Conservation (phyloP, 1,140 invertebrate species). For the Drosophila navojoa region DNA sequence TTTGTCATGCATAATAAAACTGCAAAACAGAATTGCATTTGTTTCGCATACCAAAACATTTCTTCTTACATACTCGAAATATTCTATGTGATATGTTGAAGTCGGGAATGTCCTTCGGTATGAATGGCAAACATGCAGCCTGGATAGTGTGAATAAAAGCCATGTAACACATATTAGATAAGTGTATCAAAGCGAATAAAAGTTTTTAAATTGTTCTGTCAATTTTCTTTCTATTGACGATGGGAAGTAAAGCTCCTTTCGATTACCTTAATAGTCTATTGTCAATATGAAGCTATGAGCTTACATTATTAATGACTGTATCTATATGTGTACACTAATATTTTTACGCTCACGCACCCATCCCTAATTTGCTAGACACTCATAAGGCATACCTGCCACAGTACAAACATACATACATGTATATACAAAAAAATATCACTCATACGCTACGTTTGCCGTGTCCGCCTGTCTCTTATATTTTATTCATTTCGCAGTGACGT, state of each 20-base stretch:
- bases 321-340: not conserved
- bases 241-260: too few species aligned
- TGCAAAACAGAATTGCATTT: constrained; percentile 38
- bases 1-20: constrained; percentile 49
- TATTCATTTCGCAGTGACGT: constrained; percentile 44
- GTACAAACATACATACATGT: not conserved
- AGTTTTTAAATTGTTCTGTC: too few species aligned
- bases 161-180: too few species aligned
- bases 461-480: constrained; percentile 52
- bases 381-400: constrained; percentile 23
- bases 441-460: constrained; percentile 64
- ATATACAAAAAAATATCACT: constrained; percentile 49
- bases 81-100: constrained; percentile 7
- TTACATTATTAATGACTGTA: too few species aligned
- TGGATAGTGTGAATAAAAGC: too few species aligned
- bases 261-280: too few species aligned
- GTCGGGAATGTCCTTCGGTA: not conserved
- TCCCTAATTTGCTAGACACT: constrained; percentile 37
- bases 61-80: not conserved
- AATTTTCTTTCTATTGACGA: too few species aligned
- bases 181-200: too few species aligned
- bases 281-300: too few species aligned
- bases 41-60: constrained; percentile 7
- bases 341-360: constrained; percentile 44
- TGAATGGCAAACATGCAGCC: not conserved